These are phyloP conservation scores for Laticauda laticaudata DNA, from an alignment of 2,113 vertebrate species.

Conservation along the genomic window DNA sequence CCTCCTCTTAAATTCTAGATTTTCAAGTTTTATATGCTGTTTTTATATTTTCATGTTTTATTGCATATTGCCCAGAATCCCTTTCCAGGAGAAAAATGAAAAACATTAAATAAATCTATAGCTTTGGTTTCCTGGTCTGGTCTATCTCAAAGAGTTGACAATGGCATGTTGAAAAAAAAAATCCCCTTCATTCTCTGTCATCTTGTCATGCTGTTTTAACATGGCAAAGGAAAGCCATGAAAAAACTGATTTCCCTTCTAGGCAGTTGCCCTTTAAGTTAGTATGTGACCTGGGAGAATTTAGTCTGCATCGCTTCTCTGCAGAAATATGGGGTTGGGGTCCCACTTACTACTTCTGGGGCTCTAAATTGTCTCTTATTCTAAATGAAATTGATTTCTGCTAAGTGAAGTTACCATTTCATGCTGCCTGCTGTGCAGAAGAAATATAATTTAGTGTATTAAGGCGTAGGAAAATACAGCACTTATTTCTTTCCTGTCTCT, in stretches of 20 bases:
- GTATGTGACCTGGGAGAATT: background rate
- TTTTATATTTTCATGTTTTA: background rate
- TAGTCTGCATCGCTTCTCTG: background rate
- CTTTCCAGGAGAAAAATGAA: background rate
- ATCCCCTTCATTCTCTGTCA: background rate
- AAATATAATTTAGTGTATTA: background rate
- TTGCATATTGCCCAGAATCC: background rate
- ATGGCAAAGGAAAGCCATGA: background rate
- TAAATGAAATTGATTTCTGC: background rate
- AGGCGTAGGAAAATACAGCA: background rate
- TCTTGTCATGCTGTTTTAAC: background rate
- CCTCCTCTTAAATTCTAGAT: background rate
- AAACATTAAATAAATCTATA: background rate
- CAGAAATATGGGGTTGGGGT: background rate
- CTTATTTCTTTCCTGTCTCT: background rate
- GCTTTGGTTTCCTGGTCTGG: background rate
- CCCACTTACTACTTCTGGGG: background rate
- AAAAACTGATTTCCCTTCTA: background rate
- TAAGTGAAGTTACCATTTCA: background rate
- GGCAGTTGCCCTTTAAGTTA: background rate
- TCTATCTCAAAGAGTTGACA: background rate
- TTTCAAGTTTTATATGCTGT: background rate
- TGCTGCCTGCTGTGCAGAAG: background rate
- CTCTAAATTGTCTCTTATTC: background rate
- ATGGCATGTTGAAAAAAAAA: background rate